Base-by-base conservation (phyloP, 2,888 invertebrate genomes). In the Scaptomyza flava region DNA sequence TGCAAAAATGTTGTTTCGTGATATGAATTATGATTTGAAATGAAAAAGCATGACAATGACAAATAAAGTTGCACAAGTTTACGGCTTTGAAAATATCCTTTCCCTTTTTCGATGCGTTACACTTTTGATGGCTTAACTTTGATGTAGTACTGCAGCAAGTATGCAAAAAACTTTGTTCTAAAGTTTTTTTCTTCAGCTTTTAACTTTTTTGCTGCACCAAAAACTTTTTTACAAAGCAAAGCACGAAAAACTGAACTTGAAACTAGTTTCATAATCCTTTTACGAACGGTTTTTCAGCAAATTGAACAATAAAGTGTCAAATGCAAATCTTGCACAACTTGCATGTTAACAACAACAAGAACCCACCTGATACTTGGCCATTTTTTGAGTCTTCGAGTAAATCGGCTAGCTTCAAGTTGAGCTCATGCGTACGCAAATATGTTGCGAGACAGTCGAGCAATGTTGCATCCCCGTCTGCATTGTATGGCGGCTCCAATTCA, bases 341-440 rank as follows among this genome's bases (percentile, higher is more conserved):
- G 20, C 43, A 9, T 17, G 27, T 11, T 1, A 36, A 23, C 31
- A 31, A 12, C 17, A 17, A 38, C 20, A 27, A 11, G 14, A 41
- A 53, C 79, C 31, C 51, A 81, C 81, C 81, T 64, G 85, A 46
- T 17, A 60, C 59, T 51, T 72, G 61, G 4, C 46, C 68, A 6
- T 45, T 54, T 6, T 5, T 50, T 6, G 79, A 80, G 43, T 89
- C 89, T 17, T 89, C 84, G 61, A 96, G 93, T 70, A 96, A 90
- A 86, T 94, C 95, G 0, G 95, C 94, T 57, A 96, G 91, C 82
- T 94, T 95, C 64, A 96, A 94, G 84, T 95, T 94, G 14, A 96
- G 89, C 88, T 96, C 96, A 74, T 96, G 95, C 2, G 93, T 95
- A 85, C 95, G 94, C 3, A 96, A 91, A 79, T 96, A 96, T 80